Evolutionary conservation across 1,140 invertebrate species (phyloP).

Genomic region (Caenorhabditis remanei): DNA sequence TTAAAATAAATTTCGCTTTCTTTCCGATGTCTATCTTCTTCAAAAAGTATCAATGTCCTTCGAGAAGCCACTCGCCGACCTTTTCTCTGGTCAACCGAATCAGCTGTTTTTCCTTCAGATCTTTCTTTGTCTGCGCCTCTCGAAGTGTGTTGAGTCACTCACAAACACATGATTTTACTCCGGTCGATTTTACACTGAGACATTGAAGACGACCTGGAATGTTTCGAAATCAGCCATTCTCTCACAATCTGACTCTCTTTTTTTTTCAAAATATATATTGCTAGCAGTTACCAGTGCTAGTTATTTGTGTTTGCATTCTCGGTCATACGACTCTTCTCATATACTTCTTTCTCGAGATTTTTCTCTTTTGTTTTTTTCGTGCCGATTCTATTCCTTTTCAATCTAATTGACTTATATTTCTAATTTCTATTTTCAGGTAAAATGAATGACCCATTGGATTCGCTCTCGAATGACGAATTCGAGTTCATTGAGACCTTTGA

Average conservation of each 20-base stretch:
- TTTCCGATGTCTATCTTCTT: not conserved
- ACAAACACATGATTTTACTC: conserved; percentile 32
- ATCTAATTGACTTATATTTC: not conserved
- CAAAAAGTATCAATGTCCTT: not conserved
- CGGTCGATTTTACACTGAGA: not conserved
- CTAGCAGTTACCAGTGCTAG: conserved; percentile 25
- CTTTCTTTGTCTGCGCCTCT: conserved; percentile 5
- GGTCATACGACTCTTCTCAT: conserved; percentile 12
- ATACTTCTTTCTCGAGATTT: not conserved
- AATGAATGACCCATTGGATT: conserved; percentile 23
- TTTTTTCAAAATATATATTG: conserved; percentile 4
- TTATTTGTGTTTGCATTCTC: conserved; percentile 37
- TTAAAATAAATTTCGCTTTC: too few relatives aligned
- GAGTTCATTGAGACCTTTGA: conserved; percentile 7
- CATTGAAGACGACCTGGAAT: conserved; percentile 26
- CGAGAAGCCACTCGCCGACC: not conserved
- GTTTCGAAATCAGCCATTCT: conserved; percentile 29
- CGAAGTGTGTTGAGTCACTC: not conserved
- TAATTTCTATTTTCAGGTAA: conserved; percentile 4
- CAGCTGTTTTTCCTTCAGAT: not conserved
- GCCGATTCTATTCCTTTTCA: not conserved
- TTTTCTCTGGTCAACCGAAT: not conserved
- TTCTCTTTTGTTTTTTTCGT: not conserved
- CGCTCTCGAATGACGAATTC: conserved; percentile 15
- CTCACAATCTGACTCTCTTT: not conserved